These are phyloP conservation scores for Salmo trutta DNA, from an alignment of 2,797 vertebrate species.

Conservation along the genomic window DNA sequence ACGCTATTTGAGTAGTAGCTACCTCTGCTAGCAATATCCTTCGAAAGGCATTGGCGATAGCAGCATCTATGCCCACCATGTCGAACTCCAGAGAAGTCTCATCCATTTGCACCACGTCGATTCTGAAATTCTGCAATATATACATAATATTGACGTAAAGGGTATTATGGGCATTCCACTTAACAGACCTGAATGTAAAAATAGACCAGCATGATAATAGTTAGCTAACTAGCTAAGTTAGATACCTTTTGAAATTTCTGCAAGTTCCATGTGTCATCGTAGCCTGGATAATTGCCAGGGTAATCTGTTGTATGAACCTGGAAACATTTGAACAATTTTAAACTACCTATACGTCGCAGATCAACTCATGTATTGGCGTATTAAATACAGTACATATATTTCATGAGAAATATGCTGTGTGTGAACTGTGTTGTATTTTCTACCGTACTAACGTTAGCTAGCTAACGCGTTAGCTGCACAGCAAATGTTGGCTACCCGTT, in stretches of 20 bases:
- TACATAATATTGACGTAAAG: too few species aligned
- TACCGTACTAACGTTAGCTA: not conserved
- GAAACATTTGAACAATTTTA: too few species aligned
- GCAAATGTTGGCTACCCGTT: not conserved
- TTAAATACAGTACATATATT: not conserved
- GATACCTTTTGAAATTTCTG: constrained; percentile 84
- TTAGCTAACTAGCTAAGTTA: too few species aligned
- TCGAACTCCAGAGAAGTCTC: constrained; percentile 89
- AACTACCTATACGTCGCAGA: too few species aligned
- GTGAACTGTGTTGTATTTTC: not conserved
- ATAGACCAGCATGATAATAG: too few species aligned
- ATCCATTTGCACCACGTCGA: constrained; percentile 84
- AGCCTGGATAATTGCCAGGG: constrained; percentile 91
- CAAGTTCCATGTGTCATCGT: constrained; percentile 88
- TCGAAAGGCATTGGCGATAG: constrained; percentile 93
- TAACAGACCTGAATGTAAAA: too few species aligned
- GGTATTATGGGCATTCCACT: too few species aligned
- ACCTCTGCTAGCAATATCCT: constrained; percentile 95
- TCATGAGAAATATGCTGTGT: not conserved
- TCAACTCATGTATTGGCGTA: too few species aligned
- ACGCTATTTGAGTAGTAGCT: constrained; percentile 6
- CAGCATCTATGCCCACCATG: constrained; percentile 94
- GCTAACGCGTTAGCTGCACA: too few species aligned
- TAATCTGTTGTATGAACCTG: constrained; percentile 92
- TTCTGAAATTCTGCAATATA: constrained; percentile 80